These are phyloP conservation scores for Seira musarum DNA, from an alignment of 2,888 invertebrate species.

Conservation along the genomic window DNA sequence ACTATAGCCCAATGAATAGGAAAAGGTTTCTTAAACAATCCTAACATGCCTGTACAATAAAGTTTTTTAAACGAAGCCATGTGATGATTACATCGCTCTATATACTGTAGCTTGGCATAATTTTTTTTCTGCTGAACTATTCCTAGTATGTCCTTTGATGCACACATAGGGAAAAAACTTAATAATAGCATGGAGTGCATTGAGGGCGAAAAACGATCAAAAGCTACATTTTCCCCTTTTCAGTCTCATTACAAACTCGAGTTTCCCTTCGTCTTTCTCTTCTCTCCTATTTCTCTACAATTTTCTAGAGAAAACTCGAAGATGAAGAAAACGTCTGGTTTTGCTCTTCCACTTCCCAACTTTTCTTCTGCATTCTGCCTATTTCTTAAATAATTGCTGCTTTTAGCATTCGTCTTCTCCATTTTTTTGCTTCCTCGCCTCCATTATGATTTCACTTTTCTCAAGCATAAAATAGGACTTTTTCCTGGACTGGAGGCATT, in stretches of 20 bases:
- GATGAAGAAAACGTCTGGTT: background rate
- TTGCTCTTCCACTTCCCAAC: background rate
- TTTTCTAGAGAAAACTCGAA: background rate
- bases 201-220: conserved; percentile 7
- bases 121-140: background rate
- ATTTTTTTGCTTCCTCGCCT: conserved; percentile 47
- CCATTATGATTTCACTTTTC: conserved; percentile 47
- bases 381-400: conserved; percentile 54
- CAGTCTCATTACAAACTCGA: background rate
- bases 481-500: conserved; percentile 44
- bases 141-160: background rate
- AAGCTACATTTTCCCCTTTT: background rate
- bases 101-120: background rate
- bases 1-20: too few relatives aligned
- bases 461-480: background rate
- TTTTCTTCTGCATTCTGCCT: conserved; percentile 15
- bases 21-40: too few relatives aligned
- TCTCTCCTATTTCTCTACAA: background rate
- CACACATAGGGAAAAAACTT: too few relatives aligned
- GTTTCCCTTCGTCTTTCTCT: background rate
- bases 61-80: background rate
- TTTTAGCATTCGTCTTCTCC: conserved; percentile 33
- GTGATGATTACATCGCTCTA: conserved; percentile 6
- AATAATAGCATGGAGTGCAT: conserved; percentile 1
- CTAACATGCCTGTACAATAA: too few relatives aligned